Evolutionary conservation across 2,797 vertebrate species (phyloP), one percentile per base, ranked within the genome.

Genomic region (Girardinus metallicus): DNA sequence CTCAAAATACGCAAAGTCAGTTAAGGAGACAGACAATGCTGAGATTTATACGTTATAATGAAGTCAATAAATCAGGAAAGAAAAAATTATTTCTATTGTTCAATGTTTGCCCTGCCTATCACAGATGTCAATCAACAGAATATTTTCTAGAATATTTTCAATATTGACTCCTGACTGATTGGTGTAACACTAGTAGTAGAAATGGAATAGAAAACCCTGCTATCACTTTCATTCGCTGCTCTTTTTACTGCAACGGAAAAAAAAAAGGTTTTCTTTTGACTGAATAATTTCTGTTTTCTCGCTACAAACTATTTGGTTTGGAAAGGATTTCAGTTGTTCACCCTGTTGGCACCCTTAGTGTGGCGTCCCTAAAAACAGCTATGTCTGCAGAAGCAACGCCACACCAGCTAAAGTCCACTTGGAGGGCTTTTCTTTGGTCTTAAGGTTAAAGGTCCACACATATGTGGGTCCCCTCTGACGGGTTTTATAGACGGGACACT

Each of bases 401-500:
- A 98, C 97, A 0, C 98, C 97, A 34, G 97, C 97, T 0, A 99
- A 90, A 26, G 97, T 96, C 98, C 98, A 99, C 89, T 97, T 99
- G 73, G 98, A 97, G 0, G 97, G 94, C 1, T 88, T 97, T 31
- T 99, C 97, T 93, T 96, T 98, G 21, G 97, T 98, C 92, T 97
- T 99, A 23, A 99, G 95, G 90, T 97, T 97, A 62, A 99, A 99
- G 21, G 98, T 98, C 97, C 98, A 99, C 2, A 99, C 95, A 0
- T 97, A 98, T 0, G 97, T 99, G 1, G 97, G 97, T 0, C 98
- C 98, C 31, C 98, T 95, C 87, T 97, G 97, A 23, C 95, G 93
- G 12, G 97, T 99, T 91, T 96, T 99, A 90, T 99, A 99, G 29
- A 99, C 89, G 0, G 98, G 98, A 85, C 98, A 99, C 0, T 94